phyloP scores from a whole-genome alignment of 2,797 vertebrate genomes.

The Propithecus deckenii region DNA sequence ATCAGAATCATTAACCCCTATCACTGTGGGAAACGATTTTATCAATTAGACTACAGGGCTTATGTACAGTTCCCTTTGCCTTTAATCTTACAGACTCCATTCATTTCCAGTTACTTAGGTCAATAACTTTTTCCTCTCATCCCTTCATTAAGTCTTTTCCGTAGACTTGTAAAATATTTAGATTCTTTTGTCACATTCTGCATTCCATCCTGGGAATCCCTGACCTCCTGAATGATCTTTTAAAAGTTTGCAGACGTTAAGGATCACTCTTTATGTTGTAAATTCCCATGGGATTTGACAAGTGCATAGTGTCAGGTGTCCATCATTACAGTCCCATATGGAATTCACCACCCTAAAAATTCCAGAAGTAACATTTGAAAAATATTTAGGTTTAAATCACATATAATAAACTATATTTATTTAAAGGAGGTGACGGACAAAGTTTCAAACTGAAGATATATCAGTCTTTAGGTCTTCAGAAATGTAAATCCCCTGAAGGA shows the following conservation, averaged over 20 bases:
- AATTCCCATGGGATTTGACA: too few species aligned
- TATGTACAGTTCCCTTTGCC: too few species aligned
- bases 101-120: neutral
- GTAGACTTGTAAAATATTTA: neutral
- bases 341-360: neutral
- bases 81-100: neutral
- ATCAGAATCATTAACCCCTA: too few species aligned
- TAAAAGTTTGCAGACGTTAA: neutral
- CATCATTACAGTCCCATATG: neutral
- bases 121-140: neutral
- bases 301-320: too few species aligned
- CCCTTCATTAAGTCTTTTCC: neutral
- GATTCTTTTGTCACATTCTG: neutral
- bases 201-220: neutral
- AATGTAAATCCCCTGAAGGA: neutral
- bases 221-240: neutral
- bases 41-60: too few species aligned
- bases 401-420: neutral
- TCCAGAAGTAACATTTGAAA: neutral
- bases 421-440: neutral
- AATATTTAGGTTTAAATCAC: neutral
- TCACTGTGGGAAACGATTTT: too few species aligned
- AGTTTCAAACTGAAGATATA: neutral
- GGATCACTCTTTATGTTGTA: too few species aligned
- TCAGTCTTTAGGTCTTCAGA: neutral